A percentile compares a stretch with the other conserved stretches of the same genome.
These are phyloP conservation scores for Dione juno DNA, from an alignment of 2,888 invertebrate genomes.

Conservation along the genomic window DNA sequence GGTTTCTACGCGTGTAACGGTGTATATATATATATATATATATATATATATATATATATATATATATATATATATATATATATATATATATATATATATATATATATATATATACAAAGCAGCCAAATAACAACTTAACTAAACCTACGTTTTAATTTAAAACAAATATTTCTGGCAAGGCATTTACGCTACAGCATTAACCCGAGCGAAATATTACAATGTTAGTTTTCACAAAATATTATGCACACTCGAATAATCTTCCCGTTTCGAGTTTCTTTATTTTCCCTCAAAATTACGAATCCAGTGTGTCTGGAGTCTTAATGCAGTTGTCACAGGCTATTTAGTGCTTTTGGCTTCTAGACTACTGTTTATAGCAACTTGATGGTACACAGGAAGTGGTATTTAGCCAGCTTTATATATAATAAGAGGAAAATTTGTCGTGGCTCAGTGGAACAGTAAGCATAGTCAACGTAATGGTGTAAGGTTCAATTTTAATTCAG, in stretches of 20 bases:
- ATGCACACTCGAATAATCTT: conserved; percentile 33
- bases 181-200: conserved; percentile 21
- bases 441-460: too few species aligned
- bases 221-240: conserved; percentile 30
- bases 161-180: conserved; percentile 21
- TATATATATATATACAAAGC: too few species aligned
- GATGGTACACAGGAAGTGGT: conserved; percentile 19
- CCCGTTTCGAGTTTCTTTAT: conserved; percentile 25
- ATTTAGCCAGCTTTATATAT: not conserved
- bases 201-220: conserved; percentile 27
- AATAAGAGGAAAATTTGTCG: too few species aligned
- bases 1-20: too few species aligned
- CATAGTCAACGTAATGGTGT: too few species aligned
- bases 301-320: conserved; percentile 45
- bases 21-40: too few species aligned
- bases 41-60: too few species aligned
- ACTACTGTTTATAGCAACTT: conserved; percentile 50
- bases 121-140: not conserved
- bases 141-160: not conserved
- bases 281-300: conserved; percentile 40
- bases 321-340: conserved; percentile 53
- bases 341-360: conserved; percentile 51
- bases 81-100: too few species aligned
- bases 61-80: too few species aligned
- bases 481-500: too few species aligned